phyloP scores from a whole-genome alignment of 2,888 invertebrate genomes.

The Thalpophila matura region DNA sequence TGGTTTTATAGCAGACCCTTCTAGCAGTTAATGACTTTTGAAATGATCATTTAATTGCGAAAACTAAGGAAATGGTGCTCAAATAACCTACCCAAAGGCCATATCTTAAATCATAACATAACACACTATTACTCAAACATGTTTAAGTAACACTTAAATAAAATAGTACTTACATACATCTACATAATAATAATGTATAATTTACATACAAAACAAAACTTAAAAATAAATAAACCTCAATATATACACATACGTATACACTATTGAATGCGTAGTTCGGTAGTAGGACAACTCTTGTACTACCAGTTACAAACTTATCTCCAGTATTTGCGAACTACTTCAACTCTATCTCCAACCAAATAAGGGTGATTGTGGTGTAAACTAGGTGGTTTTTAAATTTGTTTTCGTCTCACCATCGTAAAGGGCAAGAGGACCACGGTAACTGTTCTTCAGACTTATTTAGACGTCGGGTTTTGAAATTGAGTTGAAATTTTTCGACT shows the following conservation, averaged over 20 bases:
- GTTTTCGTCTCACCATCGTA: slow-evolving; percentile 65
- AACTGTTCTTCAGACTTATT: slow-evolving; percentile 75
- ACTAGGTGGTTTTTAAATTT: slow-evolving; percentile 28
- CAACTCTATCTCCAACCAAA: slow-evolving; percentile 15
- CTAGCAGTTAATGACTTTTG: no score
- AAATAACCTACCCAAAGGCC: no score
- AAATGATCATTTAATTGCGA: no score
- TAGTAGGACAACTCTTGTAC: slow-evolving; percentile 75
- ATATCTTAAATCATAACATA: slow-evolving; percentile 5
- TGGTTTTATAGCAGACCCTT: no score
- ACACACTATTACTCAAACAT: neutral
- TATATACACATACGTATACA: slow-evolving; percentile 61
- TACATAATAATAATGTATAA: slow-evolving; percentile 20
- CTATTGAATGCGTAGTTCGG: slow-evolving; percentile 75
- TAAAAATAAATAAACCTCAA: slow-evolving; percentile 66
- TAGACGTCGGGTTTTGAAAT: slow-evolving; percentile 75
- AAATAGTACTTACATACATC: slow-evolving; percentile 16
- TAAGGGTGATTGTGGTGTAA: slow-evolving; percentile 57
- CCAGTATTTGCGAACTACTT: slow-evolving; percentile 44
- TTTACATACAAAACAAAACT: slow-evolving; percentile 58
- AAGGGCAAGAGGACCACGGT: slow-evolving; percentile 78
- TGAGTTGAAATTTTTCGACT: slow-evolving; percentile 68
- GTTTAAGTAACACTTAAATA: slow-evolving; percentile 7
- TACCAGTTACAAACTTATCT: slow-evolving; percentile 71
- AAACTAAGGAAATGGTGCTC: no score